These are phyloP conservation scores for Hylaeus anthracinus DNA, from an alignment of 1,140 invertebrate species.

Conservation along the genomic window DNA sequence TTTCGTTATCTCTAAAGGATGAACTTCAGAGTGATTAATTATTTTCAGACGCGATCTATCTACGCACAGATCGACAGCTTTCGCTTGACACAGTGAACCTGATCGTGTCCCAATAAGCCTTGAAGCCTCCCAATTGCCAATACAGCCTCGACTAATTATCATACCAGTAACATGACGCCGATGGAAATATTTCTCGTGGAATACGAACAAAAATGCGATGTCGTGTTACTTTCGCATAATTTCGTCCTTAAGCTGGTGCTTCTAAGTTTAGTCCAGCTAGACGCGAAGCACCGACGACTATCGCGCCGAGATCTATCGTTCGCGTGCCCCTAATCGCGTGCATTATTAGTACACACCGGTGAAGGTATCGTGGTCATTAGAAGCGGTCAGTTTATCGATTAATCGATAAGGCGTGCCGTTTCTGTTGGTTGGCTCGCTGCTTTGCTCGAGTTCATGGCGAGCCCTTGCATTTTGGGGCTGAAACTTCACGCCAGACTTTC, in stretches of 20 bases:
- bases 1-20: too few relatives aligned
- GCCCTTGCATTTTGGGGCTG: background rate
- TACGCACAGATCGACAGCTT: background rate
- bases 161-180: background rate
- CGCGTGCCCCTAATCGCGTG: conserved; percentile 55
- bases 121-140: background rate
- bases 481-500: background rate
- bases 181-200: background rate
- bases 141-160: background rate
- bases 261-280: background rate
- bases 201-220: too few relatives aligned
- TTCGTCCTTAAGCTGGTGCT: background rate
- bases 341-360: conserved; percentile 16
- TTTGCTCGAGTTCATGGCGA: background rate
- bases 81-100: background rate
- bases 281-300: conserved; percentile 3
- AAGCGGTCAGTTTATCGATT: conserved; percentile 54
- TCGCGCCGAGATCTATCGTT: conserved; percentile 32
- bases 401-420: conserved; percentile 34
- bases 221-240: background rate
- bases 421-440: background rate
- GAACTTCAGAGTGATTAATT: too few relatives aligned
- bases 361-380: conserved; percentile 43
- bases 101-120: conserved; percentile 6
- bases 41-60: too few relatives aligned